Base-by-base conservation (phyloP, 2,888 invertebrate species). In the Erebia palarica region DNA sequence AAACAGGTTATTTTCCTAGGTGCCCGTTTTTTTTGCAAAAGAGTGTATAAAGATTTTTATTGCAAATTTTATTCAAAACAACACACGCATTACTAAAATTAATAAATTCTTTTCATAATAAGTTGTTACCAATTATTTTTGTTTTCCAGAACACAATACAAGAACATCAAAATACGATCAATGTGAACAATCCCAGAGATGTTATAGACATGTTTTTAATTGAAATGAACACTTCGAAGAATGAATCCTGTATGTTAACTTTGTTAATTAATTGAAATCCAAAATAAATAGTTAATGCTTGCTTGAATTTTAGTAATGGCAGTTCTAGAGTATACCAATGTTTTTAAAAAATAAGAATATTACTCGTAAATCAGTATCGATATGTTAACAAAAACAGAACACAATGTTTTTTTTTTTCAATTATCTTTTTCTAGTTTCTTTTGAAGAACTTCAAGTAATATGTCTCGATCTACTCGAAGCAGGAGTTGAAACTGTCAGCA, bases 401-500 rank as follows among this genome's bases (percentile, higher is more conserved):
- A 47, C 47, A 13, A 47, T 47, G 47, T 47, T 47, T 47, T 47
- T 47, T 47, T 47, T 11, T 11, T 13, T 11, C 11, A 11, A 47
- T 13, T 14, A 13, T 18, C 14, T 63, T 10, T 11, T 76, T 75
- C 49, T 59, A 90, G 90, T 88, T 76, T 82, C 88, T 74, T 85
- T 86, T 53, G 87, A 91, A 77, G 89, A 90, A 57, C 84, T 93
- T 5, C 87, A 90, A 82, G 89, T 92, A 0, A 86, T 96, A 1
- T 95, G 96, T 78, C 81, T 95, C 78, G 96, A 96, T 79, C 85
- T 96, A 70, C 94, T 96, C 42, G 94, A 96, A 87, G 96, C 96
- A 8, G 96, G 96, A 1, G 94, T 95, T 65, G 96, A 96, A 84
- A 96, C 96, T 0, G 96, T 96, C 0, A 94, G 94, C 75, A 95